Conservation (phyloP, 1,140 invertebrate species). For the Andrena cerasifolii region DNA sequence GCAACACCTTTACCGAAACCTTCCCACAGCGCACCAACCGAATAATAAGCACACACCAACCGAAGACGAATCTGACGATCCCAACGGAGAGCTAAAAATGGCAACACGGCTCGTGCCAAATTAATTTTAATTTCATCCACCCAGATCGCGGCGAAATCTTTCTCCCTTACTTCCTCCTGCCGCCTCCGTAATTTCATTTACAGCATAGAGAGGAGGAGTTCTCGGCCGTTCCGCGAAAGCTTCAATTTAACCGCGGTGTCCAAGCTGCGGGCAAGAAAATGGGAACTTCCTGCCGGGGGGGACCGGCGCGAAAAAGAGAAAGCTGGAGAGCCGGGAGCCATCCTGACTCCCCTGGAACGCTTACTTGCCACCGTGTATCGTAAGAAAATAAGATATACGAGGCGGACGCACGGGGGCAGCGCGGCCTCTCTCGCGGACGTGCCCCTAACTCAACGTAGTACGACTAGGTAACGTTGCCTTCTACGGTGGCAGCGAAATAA, state of each 20-base stretch:
- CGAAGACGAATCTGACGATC: neutral
- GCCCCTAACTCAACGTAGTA: neutral
- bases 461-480: constrained; percentile 48
- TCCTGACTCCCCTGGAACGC: neutral
- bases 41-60: neutral
- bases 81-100: neutral
- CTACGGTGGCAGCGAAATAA: constrained; percentile 60
- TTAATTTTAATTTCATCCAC: constrained; percentile 11
- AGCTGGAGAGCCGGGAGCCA: neutral
- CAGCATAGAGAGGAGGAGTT: neutral
- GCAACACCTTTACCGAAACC: no score
- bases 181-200: constrained; percentile 20
- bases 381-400: constrained; percentile 67
- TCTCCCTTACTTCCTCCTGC: neutral
- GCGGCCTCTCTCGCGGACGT: constrained; percentile 4
- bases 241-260: constrained; percentile 4
- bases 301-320: neutral
- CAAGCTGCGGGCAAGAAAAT: neutral
- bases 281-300: neutral
- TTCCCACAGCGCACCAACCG: neutral
- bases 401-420: constrained; percentile 34
- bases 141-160: no score
- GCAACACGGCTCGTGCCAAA: no score
- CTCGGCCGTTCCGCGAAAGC: neutral
- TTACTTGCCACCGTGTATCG: constrained; percentile 10